These are phyloP conservation scores for Stenotaenia linearis DNA, from an alignment of 2,888 invertebrate genomes.

Conservation along the genomic window DNA sequence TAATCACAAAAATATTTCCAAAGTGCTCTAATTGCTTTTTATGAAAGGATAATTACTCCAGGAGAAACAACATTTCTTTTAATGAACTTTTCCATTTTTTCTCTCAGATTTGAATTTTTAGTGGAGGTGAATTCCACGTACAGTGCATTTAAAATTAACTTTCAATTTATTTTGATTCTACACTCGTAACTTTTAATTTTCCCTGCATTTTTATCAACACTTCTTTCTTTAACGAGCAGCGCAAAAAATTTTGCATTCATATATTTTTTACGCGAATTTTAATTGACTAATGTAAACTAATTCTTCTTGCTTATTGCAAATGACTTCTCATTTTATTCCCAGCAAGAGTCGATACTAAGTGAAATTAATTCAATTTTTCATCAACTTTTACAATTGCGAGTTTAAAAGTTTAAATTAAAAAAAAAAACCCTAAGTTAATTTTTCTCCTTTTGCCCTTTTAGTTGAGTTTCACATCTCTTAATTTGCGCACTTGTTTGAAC, in stretches of 20 bases:
- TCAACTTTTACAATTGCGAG: neutral
- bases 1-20: neutral
- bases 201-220: neutral
- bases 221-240: neutral
- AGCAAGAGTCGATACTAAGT: neutral
- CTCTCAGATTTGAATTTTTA: neutral
- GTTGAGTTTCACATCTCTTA: neutral
- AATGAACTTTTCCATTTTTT: neutral
- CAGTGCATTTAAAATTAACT: neutral
- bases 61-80: neutral
- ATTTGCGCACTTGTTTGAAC: neutral
- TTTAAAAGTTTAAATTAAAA: too few relatives aligned
- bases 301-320: neutral
- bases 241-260: neutral
- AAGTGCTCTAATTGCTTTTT: neutral
- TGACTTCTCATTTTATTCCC: neutral
- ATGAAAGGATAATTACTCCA: neutral
- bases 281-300: neutral
- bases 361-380: neutral
- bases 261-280: neutral
- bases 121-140: too few relatives aligned
- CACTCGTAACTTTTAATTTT: neutral
- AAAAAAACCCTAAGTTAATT: neutral
- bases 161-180: neutral
- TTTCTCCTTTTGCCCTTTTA: neutral